These are phyloP conservation scores for Platycheirus albimanus DNA, from an alignment of 2,888 invertebrate genomes.

Conservation along the genomic window DNA sequence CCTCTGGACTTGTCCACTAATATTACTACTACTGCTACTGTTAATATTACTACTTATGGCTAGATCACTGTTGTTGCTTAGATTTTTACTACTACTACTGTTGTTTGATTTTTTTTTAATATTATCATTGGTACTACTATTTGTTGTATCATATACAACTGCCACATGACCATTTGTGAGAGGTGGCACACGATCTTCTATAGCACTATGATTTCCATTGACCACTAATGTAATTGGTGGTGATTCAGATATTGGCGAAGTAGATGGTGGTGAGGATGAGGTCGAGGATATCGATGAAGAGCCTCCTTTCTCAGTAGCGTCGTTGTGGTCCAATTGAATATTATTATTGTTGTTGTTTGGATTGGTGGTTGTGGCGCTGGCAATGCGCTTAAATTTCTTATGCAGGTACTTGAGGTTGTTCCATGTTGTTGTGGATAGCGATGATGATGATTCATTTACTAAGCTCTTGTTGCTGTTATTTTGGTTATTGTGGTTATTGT, in stretches of 20 bases:
- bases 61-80: slow-evolving; percentile 73
- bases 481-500: neutral
- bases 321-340: slow-evolving; percentile 51
- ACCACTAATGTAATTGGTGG: slow-evolving; percentile 53
- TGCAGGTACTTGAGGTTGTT: slow-evolving; percentile 92
- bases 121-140: slow-evolving; percentile 62
- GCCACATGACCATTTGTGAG: slow-evolving; percentile 72
- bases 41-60: slow-evolving; percentile 75
- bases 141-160: slow-evolving; percentile 29
- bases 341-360: slow-evolving; percentile 73
- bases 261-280: slow-evolving; percentile 67
- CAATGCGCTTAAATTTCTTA: slow-evolving; percentile 96
- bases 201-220: slow-evolving; percentile 43
- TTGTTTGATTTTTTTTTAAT: slow-evolving; percentile 74
- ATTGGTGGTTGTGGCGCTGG: slow-evolving; percentile 83
- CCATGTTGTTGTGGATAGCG: slow-evolving; percentile 76
- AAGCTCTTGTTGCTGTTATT: slow-evolving; percentile 55
- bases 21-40: slow-evolving; percentile 74
- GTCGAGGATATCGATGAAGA: slow-evolving; percentile 79
- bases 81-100: slow-evolving; percentile 68
- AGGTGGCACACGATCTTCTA: slow-evolving; percentile 54
- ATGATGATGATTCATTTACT: slow-evolving; percentile 71
- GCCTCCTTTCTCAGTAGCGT: slow-evolving; percentile 76
- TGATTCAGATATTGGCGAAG: slow-evolving; percentile 61
- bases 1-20: slow-evolving; percentile 70